Evolutionary conservation across 2,888 invertebrate genomes (phyloP).

Genomic region (Coleophora deauratella): DNA sequence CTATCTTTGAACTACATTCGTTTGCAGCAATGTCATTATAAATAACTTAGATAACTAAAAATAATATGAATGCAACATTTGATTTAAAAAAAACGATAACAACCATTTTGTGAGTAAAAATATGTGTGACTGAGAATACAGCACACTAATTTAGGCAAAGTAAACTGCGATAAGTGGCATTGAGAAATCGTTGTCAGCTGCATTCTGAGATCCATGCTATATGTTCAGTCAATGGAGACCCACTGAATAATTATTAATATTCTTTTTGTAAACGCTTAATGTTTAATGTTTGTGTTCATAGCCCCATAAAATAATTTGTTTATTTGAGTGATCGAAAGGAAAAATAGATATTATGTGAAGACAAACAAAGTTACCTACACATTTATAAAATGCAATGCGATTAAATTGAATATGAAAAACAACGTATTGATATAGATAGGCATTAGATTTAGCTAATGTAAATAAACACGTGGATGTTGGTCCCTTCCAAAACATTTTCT

Average conservation of each 20-base stretch:
- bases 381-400: constrained; percentile 50
- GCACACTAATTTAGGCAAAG: constrained; percentile 42
- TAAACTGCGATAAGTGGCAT: constrained; percentile 23
- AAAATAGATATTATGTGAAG: constrained; percentile 34
- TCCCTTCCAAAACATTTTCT: constrained; percentile 65
- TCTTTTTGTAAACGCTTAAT: constrained; percentile 50
- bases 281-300: constrained; percentile 57
- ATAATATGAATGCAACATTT: constrained; percentile 69
- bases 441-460: constrained; percentile 33
- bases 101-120: constrained; percentile 66
- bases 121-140: constrained; percentile 59
- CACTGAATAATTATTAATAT: constrained; percentile 59
- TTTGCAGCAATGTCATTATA: constrained; percentile 60
- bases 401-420: constrained; percentile 25
- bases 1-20: constrained; percentile 65
- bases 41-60: constrained; percentile 51
- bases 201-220: constrained; percentile 73
- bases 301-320: constrained; percentile 49
- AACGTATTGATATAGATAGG: constrained; percentile 15
- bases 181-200: constrained; percentile 53
- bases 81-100: constrained; percentile 63
- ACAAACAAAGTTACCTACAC: constrained; percentile 30
- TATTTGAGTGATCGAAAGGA: constrained; percentile 12
- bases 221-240: constrained; percentile 57
- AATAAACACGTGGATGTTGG: constrained; percentile 54